phyloP scores from a whole-genome alignment of 64 coral and sea anemone genomes.

The Stichodactyla mertensii region DNA sequence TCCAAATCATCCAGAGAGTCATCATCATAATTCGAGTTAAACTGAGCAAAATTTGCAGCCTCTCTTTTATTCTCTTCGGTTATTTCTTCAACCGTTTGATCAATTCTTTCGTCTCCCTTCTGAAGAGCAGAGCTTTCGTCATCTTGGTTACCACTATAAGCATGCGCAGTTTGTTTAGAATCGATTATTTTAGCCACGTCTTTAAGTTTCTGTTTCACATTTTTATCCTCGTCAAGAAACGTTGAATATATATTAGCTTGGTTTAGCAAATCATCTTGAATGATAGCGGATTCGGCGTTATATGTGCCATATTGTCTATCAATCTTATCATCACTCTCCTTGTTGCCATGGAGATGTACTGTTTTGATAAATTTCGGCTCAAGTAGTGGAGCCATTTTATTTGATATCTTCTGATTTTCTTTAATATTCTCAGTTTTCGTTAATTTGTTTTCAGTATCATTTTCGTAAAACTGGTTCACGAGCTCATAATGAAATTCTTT shows the following conservation, averaged over 20 bases:
- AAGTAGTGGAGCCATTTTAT: background rate
- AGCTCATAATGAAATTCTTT: background rate
- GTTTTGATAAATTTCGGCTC: background rate
- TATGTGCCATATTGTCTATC: background rate
- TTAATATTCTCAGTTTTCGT: no score
- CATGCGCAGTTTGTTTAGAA: background rate
- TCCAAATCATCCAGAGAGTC: background rate
- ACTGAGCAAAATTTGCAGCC: background rate
- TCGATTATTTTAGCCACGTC: background rate
- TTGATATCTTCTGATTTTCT: background rate
- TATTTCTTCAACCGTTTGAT: background rate
- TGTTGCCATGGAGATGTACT: background rate
- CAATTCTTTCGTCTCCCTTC: background rate
- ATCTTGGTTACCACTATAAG: background rate
- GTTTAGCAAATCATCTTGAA: background rate
- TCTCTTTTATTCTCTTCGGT: background rate
- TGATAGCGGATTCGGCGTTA: background rate
- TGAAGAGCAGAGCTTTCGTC: background rate
- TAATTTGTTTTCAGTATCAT: background rate
- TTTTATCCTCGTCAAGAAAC: background rate
- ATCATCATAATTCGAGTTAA: background rate
- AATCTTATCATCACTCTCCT: background rate
- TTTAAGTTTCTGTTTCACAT: background rate
- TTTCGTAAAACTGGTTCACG: background rate
- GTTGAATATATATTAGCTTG: background rate